Evolutionary conservation across 2,888 invertebrate genomes (phyloP).

Genomic region (Ellobium chinense): DNA sequence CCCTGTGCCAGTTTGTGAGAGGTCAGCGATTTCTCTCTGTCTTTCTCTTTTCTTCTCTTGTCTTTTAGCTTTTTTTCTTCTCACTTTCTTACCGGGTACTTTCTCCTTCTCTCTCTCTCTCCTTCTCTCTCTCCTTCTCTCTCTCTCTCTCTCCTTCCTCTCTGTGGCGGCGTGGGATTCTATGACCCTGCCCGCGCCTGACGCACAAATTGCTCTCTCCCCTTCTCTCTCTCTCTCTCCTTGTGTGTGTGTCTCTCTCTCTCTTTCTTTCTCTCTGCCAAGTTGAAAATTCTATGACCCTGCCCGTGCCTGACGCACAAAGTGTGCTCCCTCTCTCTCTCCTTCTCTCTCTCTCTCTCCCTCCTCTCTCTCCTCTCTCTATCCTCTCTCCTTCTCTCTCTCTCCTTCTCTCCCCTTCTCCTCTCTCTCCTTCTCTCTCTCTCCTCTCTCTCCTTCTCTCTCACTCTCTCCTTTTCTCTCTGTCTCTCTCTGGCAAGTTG

Average conservation of each 20-base stretch:
- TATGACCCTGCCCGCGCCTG: too few relatives aligned
- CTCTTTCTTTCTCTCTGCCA: background rate
- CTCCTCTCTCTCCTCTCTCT: background rate
- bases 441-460: background rate
- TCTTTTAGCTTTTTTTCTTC: background rate
- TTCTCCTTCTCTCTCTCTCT: background rate
- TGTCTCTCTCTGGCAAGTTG: too few relatives aligned
- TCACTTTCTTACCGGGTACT: background rate
- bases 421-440: slow-evolving; percentile 1
- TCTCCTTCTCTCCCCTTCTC: background rate
- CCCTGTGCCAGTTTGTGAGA: too few relatives aligned
- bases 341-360: background rate
- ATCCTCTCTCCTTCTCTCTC: background rate
- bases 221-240: slow-evolving; percentile 28
- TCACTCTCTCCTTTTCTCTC: background rate
- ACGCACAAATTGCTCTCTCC: background rate
- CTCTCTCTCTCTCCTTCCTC: background rate
- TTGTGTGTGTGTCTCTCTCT: background rate
- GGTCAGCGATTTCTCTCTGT: background rate
- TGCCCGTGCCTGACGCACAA: too few relatives aligned
- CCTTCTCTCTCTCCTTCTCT: background rate
- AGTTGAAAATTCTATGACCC: background rate
- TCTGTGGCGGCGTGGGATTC: background rate
- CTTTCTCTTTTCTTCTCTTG: slow-evolving; percentile 18
- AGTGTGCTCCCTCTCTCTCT: background rate